Evolutionary conservation across 2,888 invertebrate genomes (phyloP).

Genomic region (Mongoloraphidia duomilia): DNA sequence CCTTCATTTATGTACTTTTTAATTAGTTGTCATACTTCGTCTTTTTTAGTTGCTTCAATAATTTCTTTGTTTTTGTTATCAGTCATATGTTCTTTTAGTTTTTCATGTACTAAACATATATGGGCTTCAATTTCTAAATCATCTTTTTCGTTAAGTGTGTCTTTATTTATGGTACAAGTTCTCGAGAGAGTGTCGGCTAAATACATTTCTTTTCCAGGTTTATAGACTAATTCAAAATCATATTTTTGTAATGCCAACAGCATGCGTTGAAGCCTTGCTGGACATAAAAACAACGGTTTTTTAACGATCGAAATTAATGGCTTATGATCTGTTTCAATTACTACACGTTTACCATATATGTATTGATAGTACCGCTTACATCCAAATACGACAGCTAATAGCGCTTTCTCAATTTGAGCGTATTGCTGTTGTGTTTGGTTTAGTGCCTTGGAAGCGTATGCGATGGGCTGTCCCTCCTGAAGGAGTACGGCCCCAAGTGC

Average conservation of each 20-base stretch:
- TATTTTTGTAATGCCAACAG: conserved; percentile 9
- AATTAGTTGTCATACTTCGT: conserved; percentile 6
- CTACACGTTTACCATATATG: conserved; percentile 20
- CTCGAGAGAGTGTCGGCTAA: conserved; percentile 10
- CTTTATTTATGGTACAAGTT: too few species aligned
- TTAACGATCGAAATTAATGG: conserved; percentile 12
- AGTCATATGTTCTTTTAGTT: background rate
- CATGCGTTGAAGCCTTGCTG: conserved; percentile 9
- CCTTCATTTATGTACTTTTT: conserved; percentile 4
- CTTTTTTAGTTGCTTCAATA: background rate
- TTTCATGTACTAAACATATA: background rate
- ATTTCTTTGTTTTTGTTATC: conserved; percentile 1
- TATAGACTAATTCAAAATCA: conserved; percentile 11
- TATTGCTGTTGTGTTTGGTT: conserved; percentile 17
- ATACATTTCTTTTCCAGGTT: conserved; percentile 10
- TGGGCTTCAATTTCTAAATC: background rate
- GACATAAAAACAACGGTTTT: conserved; percentile 7
- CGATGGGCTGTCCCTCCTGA: conserved; percentile 22
- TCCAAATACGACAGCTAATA: conserved; percentile 21
- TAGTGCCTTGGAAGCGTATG: conserved; percentile 22
- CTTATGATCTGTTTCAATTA: conserved; percentile 16
- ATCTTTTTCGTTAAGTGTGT: conserved; percentile 6
- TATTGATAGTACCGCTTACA: conserved; percentile 22
- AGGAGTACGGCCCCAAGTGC: conserved; percentile 21
- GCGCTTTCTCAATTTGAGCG: conserved; percentile 23